These are phyloP conservation scores for Anseranas semipalmata DNA, from an alignment of 2,113 vertebrate genomes.

Conservation along the genomic window DNA sequence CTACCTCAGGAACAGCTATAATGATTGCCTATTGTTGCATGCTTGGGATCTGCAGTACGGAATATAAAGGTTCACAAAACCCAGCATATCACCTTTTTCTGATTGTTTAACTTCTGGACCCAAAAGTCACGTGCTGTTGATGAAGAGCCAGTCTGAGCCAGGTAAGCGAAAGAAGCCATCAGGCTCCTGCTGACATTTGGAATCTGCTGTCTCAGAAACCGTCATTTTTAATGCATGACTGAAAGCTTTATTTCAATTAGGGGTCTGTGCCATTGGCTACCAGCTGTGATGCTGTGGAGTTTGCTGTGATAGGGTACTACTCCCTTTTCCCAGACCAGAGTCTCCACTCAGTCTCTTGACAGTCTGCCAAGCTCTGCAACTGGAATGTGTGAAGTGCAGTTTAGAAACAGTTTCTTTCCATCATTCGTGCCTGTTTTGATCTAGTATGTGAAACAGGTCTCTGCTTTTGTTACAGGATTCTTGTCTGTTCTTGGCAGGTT, in stretches of 20 bases:
- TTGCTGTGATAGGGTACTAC: constrained; percentile 45
- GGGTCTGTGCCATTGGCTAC: constrained; percentile 38
- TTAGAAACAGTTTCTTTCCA: constrained; percentile 56
- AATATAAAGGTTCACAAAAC: neutral
- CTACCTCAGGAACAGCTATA: neutral
- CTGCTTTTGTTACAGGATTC: constrained; percentile 28
- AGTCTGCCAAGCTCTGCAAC: constrained; percentile 55
- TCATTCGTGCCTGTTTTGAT: constrained; percentile 51
- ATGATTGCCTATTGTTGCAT: neutral
- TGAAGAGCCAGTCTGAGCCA: neutral
- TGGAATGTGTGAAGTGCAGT: constrained; percentile 69
- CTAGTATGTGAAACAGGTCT: constrained; percentile 56
- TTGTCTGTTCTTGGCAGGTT: constrained; percentile 26
- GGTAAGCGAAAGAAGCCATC: neutral
- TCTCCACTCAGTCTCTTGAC: constrained; percentile 67
- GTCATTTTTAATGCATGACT: neutral
- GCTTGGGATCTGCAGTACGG: neutral
- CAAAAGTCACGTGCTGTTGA: neutral
- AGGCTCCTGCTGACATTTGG: constrained; percentile 22
- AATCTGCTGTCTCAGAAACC: neutral
- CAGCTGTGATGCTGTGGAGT: constrained; percentile 42
- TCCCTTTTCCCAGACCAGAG: constrained; percentile 64
- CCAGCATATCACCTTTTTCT: neutral
- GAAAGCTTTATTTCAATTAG: constrained; percentile 30
- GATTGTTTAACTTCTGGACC: neutral